These are phyloP conservation scores for Sialis lutaria DNA, from an alignment of 2,888 invertebrate genomes.

Conservation along the genomic window DNA sequence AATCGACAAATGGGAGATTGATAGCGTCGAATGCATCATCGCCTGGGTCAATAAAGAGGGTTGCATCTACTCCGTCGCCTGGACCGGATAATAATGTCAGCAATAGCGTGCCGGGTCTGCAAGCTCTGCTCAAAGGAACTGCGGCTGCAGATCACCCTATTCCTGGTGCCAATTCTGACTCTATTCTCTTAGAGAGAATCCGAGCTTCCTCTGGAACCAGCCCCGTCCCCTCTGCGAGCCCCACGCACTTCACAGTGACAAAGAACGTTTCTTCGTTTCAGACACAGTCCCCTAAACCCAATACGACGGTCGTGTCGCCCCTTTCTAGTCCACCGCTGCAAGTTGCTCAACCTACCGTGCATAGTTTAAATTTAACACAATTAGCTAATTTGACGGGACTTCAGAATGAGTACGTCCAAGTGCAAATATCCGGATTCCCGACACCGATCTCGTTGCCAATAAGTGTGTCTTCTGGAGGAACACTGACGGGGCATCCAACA, in stretches of 20 bases:
- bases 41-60: neutral
- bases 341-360: constrained; percentile 19
- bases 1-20: constrained; percentile 10
- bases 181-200: constrained; percentile 31
- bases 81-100: constrained; percentile 8
- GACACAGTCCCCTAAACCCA: constrained; percentile 16
- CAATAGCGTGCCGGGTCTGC: constrained; percentile 28
- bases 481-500: constrained; percentile 28
- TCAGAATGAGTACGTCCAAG: constrained; percentile 47
- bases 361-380: constrained; percentile 57
- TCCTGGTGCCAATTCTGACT: constrained; percentile 31
- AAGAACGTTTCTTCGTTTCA: constrained; percentile 6
- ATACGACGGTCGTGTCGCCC: constrained; percentile 29
- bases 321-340: constrained; percentile 38
- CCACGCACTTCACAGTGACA: constrained; percentile 16
- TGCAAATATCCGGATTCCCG: constrained; percentile 68
- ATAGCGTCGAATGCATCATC: constrained; percentile 5
- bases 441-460: constrained; percentile 69
- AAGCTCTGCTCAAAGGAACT: constrained; percentile 37
- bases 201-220: constrained; percentile 24
- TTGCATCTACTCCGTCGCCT: neutral
- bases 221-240: constrained; percentile 14
- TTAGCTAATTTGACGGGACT: constrained; percentile 50
- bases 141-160: constrained; percentile 40
- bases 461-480: constrained; percentile 47